Conservation (phyloP, 2,797 vertebrate species). For the Malacoraja senta region DNA sequence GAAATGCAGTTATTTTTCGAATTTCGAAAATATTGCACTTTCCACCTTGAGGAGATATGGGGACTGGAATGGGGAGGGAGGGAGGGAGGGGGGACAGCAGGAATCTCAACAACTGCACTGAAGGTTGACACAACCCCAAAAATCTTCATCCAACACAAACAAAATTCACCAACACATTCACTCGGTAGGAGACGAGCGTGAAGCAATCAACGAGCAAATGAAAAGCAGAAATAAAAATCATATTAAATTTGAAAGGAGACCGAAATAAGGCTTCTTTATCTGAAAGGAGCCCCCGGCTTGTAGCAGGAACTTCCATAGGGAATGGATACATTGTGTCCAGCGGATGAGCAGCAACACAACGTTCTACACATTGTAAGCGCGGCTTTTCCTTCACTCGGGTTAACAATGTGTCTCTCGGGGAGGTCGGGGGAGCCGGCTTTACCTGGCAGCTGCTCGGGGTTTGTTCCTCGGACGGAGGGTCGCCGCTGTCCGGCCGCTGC, state of each 20-base stretch:
- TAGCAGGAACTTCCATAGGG: background rate
- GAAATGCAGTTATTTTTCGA: background rate
- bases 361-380: background rate
- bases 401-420: too few relatives aligned
- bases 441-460: conserved; percentile 38
- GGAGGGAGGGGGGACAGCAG: background rate
- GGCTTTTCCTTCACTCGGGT: background rate
- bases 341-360: background rate
- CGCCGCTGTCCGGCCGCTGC: conserved; percentile 67
- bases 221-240: too few relatives aligned
- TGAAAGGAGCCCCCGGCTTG: background rate
- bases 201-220: background rate
- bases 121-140: background rate
- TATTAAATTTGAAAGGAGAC: background rate
- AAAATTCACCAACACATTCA: too few relatives aligned
- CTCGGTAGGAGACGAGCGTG: too few relatives aligned
- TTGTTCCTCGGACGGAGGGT: conserved; percentile 56
- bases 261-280: background rate
- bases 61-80: too few relatives aligned
- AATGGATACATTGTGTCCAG: conserved; percentile 3
- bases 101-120: background rate
- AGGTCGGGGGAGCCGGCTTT: background rate
- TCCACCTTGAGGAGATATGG: background rate
- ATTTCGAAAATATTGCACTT: too few relatives aligned
- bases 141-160: background rate